Evolutionary conservation across 2,113 vertebrate genomes (phyloP).

Genomic region (Pholis gunnellus): DNA sequence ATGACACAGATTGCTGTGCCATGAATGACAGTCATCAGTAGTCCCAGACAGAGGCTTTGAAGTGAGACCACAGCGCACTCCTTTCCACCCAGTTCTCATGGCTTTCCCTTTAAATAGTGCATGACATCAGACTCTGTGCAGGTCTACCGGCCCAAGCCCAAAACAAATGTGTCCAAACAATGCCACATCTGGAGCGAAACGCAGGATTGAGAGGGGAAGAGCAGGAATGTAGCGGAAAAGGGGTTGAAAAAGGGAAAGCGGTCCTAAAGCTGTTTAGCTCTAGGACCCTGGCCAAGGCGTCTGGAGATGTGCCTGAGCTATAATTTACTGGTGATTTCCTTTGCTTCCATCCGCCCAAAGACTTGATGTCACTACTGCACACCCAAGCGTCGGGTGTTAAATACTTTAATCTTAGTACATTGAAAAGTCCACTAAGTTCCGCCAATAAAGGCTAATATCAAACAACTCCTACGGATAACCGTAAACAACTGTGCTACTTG

Average conservation of each 20-base stretch:
- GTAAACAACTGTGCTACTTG: not conserved
- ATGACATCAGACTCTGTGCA: conserved; percentile 80
- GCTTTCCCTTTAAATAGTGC: conserved; percentile 81
- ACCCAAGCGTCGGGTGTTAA: conserved; percentile 22
- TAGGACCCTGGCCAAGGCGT: conserved; percentile 72
- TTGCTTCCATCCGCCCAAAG: conserved; percentile 35
- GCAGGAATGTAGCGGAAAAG: conserved; percentile 78
- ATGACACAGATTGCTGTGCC: conserved; percentile 73
- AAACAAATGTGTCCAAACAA: conserved; percentile 83
- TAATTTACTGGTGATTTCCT: conserved; percentile 80
- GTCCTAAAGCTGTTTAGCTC: conserved; percentile 75
- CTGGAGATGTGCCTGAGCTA: conserved; percentile 72
- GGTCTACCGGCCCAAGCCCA: conserved; percentile 69
- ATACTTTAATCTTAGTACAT: conserved; percentile 3
- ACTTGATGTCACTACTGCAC: conserved; percentile 51
- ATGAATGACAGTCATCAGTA: conserved; percentile 68
- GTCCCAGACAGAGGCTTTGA: conserved; percentile 70
- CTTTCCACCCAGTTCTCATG: conserved; percentile 75
- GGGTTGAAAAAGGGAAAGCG: conserved; percentile 74
- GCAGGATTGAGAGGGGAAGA: conserved; percentile 59
- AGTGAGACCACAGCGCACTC: conserved; percentile 62
- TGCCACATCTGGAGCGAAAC: conserved; percentile 81
- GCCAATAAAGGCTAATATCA: conserved; percentile 1
- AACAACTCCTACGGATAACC: not conserved
- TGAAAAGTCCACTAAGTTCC: not conserved